A percentile compares a stretch with the other conserved stretches of the same genome.
These are phyloP conservation scores for Hylia prasina DNA, from an alignment of 2,113 vertebrate genomes.

Conservation along the genomic window DNA sequence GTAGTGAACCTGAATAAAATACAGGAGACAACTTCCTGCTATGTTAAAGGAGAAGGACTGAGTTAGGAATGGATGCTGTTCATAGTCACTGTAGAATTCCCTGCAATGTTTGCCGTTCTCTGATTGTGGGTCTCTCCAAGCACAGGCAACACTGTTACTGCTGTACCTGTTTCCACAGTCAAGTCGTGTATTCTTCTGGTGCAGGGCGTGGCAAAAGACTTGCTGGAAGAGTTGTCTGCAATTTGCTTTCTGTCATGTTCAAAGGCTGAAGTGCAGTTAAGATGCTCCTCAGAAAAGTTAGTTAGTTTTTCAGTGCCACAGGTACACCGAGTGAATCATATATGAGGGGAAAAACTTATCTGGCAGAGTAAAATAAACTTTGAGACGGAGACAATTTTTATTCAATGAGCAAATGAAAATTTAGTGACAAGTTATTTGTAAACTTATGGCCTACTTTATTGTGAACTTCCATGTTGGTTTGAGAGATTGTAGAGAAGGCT, in stretches of 20 bases:
- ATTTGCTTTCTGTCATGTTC: background rate
- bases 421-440: background rate
- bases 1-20: background rate
- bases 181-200: background rate
- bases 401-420: background rate
- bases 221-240: background rate
- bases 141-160: background rate
- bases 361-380: background rate
- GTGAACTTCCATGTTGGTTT: background rate
- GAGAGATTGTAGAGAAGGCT: background rate
- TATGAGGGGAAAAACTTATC: background rate
- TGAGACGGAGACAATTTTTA: background rate
- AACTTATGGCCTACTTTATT: background rate
- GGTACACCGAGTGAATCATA: accelerated
- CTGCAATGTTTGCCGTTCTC: background rate
- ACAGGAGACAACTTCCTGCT: background rate
- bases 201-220: background rate
- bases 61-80: background rate
- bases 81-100: background rate
- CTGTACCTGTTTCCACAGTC: background rate
- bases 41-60: background rate
- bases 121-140: background rate
- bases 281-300: background rate
- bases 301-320: background rate
- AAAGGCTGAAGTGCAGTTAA: background rate